phyloP scores from a whole-genome alignment of 2,888 invertebrate genomes.

The Andrena flavipes region DNA sequence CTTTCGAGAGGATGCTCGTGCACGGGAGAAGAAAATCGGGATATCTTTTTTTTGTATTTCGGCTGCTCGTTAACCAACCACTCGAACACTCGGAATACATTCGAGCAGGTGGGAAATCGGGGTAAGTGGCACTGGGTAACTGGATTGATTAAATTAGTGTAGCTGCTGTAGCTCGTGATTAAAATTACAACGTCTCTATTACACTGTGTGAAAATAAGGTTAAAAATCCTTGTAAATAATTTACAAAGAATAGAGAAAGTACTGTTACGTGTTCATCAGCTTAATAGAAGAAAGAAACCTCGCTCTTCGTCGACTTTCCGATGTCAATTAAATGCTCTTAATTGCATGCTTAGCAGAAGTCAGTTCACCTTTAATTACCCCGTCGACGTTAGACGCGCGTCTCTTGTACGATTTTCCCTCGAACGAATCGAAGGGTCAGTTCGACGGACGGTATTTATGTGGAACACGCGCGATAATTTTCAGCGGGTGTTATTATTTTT shows the following conservation, averaged over 20 bases:
- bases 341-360: conserved; percentile 42
- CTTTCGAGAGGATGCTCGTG: background rate
- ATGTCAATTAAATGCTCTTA: conserved; percentile 51
- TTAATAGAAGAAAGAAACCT: background rate
- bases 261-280: background rate
- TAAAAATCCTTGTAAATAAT: no score
- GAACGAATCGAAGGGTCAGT: conserved; percentile 28
- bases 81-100: no score
- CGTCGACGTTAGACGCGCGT: conserved; percentile 10
- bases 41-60: background rate
- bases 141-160: no score
- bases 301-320: conserved; percentile 1
- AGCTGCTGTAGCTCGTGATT: no score
- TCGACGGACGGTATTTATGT: conserved; percentile 46
- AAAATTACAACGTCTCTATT: no score
- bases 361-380: conserved; percentile 45
- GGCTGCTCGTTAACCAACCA: no score
- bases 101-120: no score
- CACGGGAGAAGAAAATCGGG: background rate
- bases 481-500: conserved; percentile 37
- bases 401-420: background rate
- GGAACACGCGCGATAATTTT: conserved; percentile 27
- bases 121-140: no score
- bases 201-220: no score
- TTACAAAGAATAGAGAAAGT: background rate